phyloP scores from a whole-genome alignment of 2,888 invertebrate species.

The Acanthosepion esculentum region DNA sequence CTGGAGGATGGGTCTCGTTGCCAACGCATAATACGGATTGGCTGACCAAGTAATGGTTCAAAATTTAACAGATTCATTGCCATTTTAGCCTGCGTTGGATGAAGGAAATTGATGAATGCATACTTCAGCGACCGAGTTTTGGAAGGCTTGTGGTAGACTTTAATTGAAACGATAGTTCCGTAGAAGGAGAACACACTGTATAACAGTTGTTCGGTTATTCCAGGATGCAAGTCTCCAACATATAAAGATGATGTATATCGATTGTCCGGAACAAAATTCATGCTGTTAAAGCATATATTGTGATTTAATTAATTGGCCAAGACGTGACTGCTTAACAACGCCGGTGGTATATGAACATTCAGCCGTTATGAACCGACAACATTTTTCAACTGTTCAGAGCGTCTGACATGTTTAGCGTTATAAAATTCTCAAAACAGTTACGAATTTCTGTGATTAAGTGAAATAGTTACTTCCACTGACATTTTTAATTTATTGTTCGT shows the following conservation, averaged over 20 bases:
- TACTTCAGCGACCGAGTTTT: slow-evolving; percentile 97
- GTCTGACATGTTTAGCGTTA: too few relatives aligned
- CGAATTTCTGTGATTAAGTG: too few relatives aligned
- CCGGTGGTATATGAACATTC: too few relatives aligned
- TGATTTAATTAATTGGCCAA: too few relatives aligned
- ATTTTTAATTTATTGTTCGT: too few relatives aligned
- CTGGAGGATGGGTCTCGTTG: slow-evolving; percentile 97
- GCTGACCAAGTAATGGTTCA: slow-evolving; percentile 94
- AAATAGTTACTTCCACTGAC: too few relatives aligned
- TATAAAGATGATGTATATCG: slow-evolving; percentile 87
- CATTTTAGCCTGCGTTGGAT: slow-evolving; percentile 98
- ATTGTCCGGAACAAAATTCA: slow-evolving; percentile 56
- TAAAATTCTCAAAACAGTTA: too few relatives aligned
- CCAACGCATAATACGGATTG: slow-evolving; percentile 99
- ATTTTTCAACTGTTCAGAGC: too few relatives aligned
- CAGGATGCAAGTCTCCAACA: slow-evolving; percentile 97
- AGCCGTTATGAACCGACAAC: too few relatives aligned
- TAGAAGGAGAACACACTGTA: slow-evolving; percentile 99
- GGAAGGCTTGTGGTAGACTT: slow-evolving; percentile 97
- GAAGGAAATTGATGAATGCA: slow-evolving; percentile 99
- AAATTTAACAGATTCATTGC: slow-evolving; percentile 99
- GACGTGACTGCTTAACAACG: too few relatives aligned
- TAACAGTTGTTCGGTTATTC: slow-evolving; percentile 97
- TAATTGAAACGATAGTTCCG: slow-evolving; percentile 97
- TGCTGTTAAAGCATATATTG: neutral